These are phyloP conservation scores for Rhodeus uyekii DNA, from an alignment of 2,797 vertebrate species.

Conservation along the genomic window DNA sequence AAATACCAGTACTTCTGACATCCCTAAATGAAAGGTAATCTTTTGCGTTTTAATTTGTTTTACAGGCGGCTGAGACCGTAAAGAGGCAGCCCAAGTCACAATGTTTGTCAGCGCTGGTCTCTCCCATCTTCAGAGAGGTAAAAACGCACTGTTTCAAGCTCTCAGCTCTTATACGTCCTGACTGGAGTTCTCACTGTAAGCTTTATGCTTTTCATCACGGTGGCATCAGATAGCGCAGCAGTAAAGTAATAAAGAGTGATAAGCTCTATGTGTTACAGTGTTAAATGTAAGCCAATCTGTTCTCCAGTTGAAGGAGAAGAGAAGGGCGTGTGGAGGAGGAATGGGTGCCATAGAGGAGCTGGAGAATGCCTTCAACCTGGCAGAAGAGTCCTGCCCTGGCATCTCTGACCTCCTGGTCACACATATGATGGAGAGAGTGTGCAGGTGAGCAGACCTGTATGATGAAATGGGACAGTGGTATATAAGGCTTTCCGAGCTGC, in stretches of 20 bases:
- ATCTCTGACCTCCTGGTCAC: slow-evolving; percentile 97
- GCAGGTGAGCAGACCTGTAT: slow-evolving; percentile 79
- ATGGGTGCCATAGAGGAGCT: slow-evolving; percentile 95
- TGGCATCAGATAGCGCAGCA: not conserved
- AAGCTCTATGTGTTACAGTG: not conserved
- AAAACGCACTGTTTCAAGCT: slow-evolving; percentile 29
- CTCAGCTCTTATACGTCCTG: not conserved
- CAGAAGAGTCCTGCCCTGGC: slow-evolving; percentile 97
- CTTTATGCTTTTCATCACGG: not conserved
- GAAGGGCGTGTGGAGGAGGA: slow-evolving; percentile 84
- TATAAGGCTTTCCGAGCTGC: not conserved
- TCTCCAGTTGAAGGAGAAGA: slow-evolving; percentile 88
- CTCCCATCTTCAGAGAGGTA: slow-evolving; percentile 98
- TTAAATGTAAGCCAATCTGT: not conserved
- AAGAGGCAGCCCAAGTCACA: slow-evolving; percentile 95
- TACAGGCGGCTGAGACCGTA: slow-evolving; percentile 84
- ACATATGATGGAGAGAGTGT: slow-evolving; percentile 95
- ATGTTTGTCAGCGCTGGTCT: slow-evolving; percentile 92
- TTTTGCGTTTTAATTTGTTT: not conserved
- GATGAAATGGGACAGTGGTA: not conserved
- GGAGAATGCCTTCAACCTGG: slow-evolving; percentile 97
- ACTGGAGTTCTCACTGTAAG: not conserved
- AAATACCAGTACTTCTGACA: not conserved
- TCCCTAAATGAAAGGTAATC: not conserved
- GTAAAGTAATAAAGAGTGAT: slow-evolving; percentile 11